Base-by-base conservation (phyloP, 1,140 invertebrate genomes). In the Harpegnathos saltator region DNA sequence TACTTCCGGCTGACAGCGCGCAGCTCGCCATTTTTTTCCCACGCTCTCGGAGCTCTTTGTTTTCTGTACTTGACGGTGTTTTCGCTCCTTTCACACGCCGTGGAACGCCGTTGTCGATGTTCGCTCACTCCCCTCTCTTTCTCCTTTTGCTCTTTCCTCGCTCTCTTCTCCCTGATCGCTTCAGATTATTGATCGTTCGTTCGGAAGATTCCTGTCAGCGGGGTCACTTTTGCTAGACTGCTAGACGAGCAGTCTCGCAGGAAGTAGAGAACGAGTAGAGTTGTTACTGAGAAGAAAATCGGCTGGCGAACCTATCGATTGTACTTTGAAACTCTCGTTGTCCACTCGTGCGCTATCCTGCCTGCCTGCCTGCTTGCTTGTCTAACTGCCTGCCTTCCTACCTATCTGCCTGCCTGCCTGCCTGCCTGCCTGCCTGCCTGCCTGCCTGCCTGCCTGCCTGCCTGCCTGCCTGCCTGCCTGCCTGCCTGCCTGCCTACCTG, bases 181-280 rank as follows among this genome's bases (percentile, higher is more conserved):
- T 59, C 75, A 68, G 73, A 84, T 90, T 91, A 91, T 91, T 90
- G 90, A 91, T 91, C 90, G 87, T 69, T 80, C 66, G 72, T 83
- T 86, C 81, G 73, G 86, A 89, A 90, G 86, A 89, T 86, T 90
- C 85, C 88, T 89, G 89, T 84, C 89, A 90, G 82, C 78, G 85
- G 84, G 84, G 89, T 90, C 75, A 83, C 77, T 84, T 59, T 71
- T 90, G 72, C 58, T 81, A 88, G 90, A 89, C 84, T 85, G 87
- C 87, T 89, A 82, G 90, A 87, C 88, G 82, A 84, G 88, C 84
- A 85, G 90, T 89, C 88, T 85, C 77, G 85, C 84, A 78, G 90
- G 85, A 90, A 85, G 58, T 84, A 26, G 82, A 88, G 89, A 88
- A 33, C 52, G 75, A 71, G 82, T 84, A 86, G 75, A 80, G 88